Conservation (phyloP, 1,140 invertebrate species). For the Spodoptera frugiperda region DNA sequence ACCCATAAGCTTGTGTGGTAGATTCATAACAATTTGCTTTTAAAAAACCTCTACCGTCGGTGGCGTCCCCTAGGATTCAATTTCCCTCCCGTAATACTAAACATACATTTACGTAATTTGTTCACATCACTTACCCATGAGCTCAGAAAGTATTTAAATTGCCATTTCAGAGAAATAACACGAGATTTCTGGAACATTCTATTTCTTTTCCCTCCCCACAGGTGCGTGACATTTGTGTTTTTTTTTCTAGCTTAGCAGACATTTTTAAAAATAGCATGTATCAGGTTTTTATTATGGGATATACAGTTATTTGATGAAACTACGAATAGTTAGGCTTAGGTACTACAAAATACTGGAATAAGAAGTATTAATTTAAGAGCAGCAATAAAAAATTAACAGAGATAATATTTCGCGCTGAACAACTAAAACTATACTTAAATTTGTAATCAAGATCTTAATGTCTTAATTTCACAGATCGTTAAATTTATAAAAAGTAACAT, state of each 20-base stretch:
- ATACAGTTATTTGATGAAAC: too few species aligned
- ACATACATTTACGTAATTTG: slow-evolving; percentile 57
- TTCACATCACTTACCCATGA: slow-evolving; percentile 47
- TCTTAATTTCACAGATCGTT: neutral
- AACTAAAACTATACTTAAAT: too few species aligned
- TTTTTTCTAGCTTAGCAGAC: neutral
- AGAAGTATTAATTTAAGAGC: too few species aligned
- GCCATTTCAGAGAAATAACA: slow-evolving; percentile 46
- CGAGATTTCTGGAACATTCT: slow-evolving; percentile 17
- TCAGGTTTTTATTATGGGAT: too few species aligned
- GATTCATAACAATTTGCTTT: slow-evolving; percentile 4
- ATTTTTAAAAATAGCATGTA: neutral
- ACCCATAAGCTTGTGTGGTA: neutral
- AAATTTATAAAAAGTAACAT: neutral
- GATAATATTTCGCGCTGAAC: too few species aligned
- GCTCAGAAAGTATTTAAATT: slow-evolving; percentile 50
- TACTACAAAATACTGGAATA: too few species aligned
- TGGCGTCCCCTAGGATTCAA: slow-evolving; percentile 51
- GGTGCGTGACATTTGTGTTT: slow-evolving; percentile 11
- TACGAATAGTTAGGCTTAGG: too few species aligned
- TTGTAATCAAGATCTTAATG: neutral
- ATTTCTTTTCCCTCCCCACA: neutral
- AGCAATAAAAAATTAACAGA: too few species aligned
- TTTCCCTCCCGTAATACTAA: slow-evolving; percentile 53
- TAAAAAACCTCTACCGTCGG: slow-evolving; percentile 2